Evolutionary conservation across 2,113 vertebrate genomes (phyloP), one percentile per base, ranked within the genome.

Genomic region (Zingel zingel): DNA sequence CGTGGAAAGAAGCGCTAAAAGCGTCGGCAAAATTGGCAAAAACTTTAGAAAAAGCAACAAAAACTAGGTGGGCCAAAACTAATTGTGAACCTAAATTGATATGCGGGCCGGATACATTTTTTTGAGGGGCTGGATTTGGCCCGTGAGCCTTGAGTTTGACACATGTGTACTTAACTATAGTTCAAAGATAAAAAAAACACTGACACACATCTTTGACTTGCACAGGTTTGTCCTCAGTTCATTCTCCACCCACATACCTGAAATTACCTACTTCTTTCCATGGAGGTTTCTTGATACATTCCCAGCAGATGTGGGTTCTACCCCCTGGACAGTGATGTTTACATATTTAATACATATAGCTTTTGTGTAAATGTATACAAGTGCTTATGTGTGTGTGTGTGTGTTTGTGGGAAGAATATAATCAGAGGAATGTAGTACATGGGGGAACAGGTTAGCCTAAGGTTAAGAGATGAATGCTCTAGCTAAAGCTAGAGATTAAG

Each of bases 391-490:
- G 1, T 77, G 47, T 43, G 19, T 69, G 58, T 66, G 47, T 43
- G 19, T 69, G 58, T 66, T 45, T 71, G 62, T 48, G n/a, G 59
- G n/a, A 67, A 64, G 10, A 59, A 18, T 56, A 62, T 47, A 68
- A 61, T 77, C 0, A 0, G 21, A 75, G 45, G 66, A 81, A 83
- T 81, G 73, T 8, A 59, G 50, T 36, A 18, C 12, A 74, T 50
- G 19, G 8, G 43, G 48, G 48, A 45, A 2, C 25, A 7, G 64
- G 61, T 25, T 56, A 25, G 39, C 5, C 30, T 19, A 39, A 18
- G 27, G 36, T 71, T 48, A 73, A 53, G 72, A 67, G 30, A 51
- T 59, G 45, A 78, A 27, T 66, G 79, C 74, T 90, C 66, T 86
- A n/a, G 19, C 21, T 30, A 4, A 81, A 80, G 86, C 84, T 62